Base-by-base conservation (phyloP, 2,888 invertebrate species). In the Nematopogon swammerdamellus region DNA sequence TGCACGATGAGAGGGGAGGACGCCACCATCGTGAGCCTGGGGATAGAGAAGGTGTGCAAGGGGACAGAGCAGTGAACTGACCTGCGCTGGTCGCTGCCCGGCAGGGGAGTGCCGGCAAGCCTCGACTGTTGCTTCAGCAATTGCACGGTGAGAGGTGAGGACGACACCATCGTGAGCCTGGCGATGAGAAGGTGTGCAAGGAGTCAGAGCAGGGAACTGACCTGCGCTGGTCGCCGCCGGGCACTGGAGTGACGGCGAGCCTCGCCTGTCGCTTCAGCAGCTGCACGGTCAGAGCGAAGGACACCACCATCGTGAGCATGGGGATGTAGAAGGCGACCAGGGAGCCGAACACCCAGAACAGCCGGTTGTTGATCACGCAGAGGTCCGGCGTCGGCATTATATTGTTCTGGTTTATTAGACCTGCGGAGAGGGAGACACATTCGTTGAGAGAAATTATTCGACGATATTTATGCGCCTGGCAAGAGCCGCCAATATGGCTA, bases 1-100 rank as follows among this genome's bases (percentile, higher is more conserved):
- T 92, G 89, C 20, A 96, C 92, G 1, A 97, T 97, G 52, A 95
- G 80, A 0, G 91, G 88, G 65, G 95, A 97, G 1, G 95, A 92
- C 51, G 92, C 86, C 53, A 95, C 90, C 97, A 97, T 97, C 59
- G 93, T 92, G 57, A 94, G 80, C 88, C 97, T 93, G 4, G 97
- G 97, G 56, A 97, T 89, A 81, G 96, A 95, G 77, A 97, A 97
- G 30, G 96, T 92, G 50, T n/a, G n/a, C n/a, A n/a, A n/a, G n/a
- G n/a, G n/a, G n/a, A n/a, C n/a, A n/a, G n/a, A n/a, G n/a, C n/a
- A n/a, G n/a, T n/a, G n/a, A n/a, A n/a, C n/a, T n/a, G n/a, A 75
- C 77, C 77, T 70, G 56, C 76, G 68, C 45, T 77, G 77, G 2
- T 64, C 70, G 0, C 72, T 75, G 20, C 79, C 77, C 1, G 77